Conservation (phyloP, 2,888 invertebrate species). For the Heliconius cydno region DNA sequence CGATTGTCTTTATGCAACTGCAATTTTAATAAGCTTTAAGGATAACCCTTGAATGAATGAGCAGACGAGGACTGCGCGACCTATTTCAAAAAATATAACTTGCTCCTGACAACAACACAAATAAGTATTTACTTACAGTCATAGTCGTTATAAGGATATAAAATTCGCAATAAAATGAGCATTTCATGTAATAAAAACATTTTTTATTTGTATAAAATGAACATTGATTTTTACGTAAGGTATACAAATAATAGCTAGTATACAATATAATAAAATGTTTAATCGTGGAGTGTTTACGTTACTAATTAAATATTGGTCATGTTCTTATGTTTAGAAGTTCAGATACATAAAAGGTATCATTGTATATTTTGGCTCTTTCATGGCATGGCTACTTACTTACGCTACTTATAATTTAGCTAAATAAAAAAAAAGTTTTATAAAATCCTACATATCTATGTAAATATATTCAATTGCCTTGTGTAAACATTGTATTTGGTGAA, state of each 20-base stretch:
- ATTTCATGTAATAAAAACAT: not conserved
- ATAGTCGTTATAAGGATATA: not conserved
- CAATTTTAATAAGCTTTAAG: too few relatives aligned
- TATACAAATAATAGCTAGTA: too few relatives aligned
- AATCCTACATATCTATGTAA: not conserved
- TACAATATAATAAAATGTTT: not conserved
- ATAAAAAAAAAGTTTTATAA: not conserved
- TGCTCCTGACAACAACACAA: too few relatives aligned
- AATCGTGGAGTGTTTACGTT: not conserved
- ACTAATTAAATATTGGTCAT: constrained; percentile 12
- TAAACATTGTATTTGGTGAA: not conserved
- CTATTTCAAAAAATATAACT: too few relatives aligned
- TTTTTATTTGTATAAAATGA: constrained; percentile 2
- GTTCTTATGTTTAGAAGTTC: not conserved
- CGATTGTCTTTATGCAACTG: too few relatives aligned
- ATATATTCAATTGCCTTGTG: not conserved
- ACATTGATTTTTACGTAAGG: not conserved
- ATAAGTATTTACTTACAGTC: too few relatives aligned
- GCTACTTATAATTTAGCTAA: not conserved
- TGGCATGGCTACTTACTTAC: constrained; percentile 6
- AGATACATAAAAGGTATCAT: not conserved
- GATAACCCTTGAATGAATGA: too few relatives aligned
- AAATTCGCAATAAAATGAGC: not conserved
- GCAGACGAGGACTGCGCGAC: too few relatives aligned
- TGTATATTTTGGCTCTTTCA: constrained; percentile 8